Base-by-base conservation (phyloP, 2,797 vertebrate genomes). In the Xerus rutilus region DNA sequence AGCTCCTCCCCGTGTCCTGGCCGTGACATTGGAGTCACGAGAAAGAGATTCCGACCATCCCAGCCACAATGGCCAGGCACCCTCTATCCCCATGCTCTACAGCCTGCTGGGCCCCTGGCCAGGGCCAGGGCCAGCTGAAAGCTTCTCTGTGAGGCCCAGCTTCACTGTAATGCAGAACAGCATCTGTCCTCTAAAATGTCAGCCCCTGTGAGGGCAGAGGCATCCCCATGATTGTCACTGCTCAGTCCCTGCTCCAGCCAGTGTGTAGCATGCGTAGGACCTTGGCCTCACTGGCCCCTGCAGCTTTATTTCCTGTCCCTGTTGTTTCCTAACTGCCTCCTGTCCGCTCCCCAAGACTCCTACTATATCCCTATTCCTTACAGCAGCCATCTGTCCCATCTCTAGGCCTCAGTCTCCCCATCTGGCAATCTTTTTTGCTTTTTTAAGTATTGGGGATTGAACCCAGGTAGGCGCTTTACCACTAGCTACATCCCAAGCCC, bases 91-190 rank as follows among this genome's bases (percentile, higher is more conserved):
- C 30, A 20, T 92, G 97, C 83, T 87, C 96, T 97, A 89, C 97
- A 92, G 89, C 83, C 92, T 49, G 64, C 91, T 97, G 86, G 96
- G 97, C 59, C 28, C 64, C 62, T 1, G 0, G 70, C 96, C 97
- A 97, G n/a, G 43, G 28, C 57, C 67, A 32, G 3, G 70, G 93
- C 57, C 35, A 65, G 47, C 70, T 76, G 65, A 76, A 49, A 83
- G 85, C 84, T 79, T 35, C 72, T 88, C 17, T 82, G 11, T 23
- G 28, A 13, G 12, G 67, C 90, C 87, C 81, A 82, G 74, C 64
- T 78, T 35, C 69, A 76, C 62, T 45, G 1, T 64, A 67, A 14
- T 65, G 0, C 17, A 62, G 54, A 47, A 65, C 32, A 69, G 69
- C 52, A 73, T 32, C 20, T 39, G 52, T 30, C 32, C 12, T 67